Evolutionary conservation across 2,113 vertebrate genomes (phyloP), one percentile per base, ranked within the genome.

Genomic region (Myrmecophaga tridactyla): DNA sequence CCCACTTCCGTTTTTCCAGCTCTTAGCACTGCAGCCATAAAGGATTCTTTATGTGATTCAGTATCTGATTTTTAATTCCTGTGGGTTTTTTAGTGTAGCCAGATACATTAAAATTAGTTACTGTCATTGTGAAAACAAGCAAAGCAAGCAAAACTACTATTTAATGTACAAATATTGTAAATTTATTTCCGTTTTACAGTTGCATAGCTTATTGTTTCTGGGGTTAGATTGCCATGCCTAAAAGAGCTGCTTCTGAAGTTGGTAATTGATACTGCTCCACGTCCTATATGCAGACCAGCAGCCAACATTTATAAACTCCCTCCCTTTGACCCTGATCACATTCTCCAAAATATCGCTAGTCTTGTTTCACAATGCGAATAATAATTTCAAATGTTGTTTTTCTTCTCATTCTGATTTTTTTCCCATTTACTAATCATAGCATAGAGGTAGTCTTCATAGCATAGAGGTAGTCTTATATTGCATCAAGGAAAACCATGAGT

Each of bases 31-130:
- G 27, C 85, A 87, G 53, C 76, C 48, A 18, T 62, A 34, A 8
- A 48, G 4, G 34, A 43, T 23, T 75, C 62, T 51, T 89, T 63
- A 48, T 78, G 70, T 89, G 75, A n/a, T 39, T 86, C 43, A 63
- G 0, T 78, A 31, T 62, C 36, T 90, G 86, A 65, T 48, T 88
- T 94, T 70, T 65, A 46, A 75, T 92, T 92, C 63, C 39, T 86
- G 34, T 89, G 29, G 3, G 0, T 14, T 81, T 82, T 69, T 86
- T 60, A n/a, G n/a, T 48, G 2, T 87, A 90, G 46, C 18, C 39
- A 90, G 56, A 36, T 81, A 43, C 17, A 43, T 89, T 96, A 93
- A 39, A 94, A 77, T 80, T 41, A 93, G 8, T 89, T 36, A 69
- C 58, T 92, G 21, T 86, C 34, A 58, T 77, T 92, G n/a, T 7